These are phyloP conservation scores for Tokudaia tokunoshimensis DNA, from an alignment of 2,797 vertebrate species.

Conservation along the genomic window DNA sequence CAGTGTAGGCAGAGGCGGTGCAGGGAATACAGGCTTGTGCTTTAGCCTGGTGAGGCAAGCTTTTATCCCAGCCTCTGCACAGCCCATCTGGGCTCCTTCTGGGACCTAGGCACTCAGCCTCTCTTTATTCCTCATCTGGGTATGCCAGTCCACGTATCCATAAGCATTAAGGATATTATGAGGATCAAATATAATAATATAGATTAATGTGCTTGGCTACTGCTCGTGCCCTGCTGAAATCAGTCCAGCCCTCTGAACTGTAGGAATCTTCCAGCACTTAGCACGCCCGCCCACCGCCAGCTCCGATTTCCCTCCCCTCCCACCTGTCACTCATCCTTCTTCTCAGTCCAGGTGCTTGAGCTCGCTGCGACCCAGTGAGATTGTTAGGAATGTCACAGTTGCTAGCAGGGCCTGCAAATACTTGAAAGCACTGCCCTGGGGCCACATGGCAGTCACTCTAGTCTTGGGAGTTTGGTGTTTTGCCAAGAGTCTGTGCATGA, in stretches of 20 bases:
- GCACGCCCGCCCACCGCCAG: background rate
- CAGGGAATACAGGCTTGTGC: background rate
- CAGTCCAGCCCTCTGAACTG: background rate
- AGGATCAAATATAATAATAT: background rate
- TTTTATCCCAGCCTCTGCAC: background rate
- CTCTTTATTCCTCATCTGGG: background rate
- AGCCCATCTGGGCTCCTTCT: accelerated
- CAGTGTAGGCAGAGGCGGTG: too few relatives aligned
- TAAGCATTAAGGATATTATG: background rate
- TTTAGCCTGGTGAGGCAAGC: background rate
- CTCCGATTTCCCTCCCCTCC: background rate
- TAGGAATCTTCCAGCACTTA: background rate
- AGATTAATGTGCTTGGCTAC: background rate
- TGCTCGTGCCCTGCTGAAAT: background rate
- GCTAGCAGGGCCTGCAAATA: background rate
- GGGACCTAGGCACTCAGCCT: background rate
- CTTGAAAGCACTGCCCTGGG: background rate
- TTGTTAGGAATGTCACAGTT: background rate
- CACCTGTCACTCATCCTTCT: background rate
- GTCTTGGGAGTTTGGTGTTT: conserved; percentile 19
- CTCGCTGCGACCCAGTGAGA: background rate
- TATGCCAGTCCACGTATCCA: background rate
- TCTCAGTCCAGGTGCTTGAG: background rate
- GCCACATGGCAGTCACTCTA: background rate
- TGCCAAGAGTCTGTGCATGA: background rate